Percentiles rank a stretch among this genome's conserved stretches.
Conservation (phyloP, 2,797 vertebrate species). For the Macrochelys suwanniensis region DNA sequence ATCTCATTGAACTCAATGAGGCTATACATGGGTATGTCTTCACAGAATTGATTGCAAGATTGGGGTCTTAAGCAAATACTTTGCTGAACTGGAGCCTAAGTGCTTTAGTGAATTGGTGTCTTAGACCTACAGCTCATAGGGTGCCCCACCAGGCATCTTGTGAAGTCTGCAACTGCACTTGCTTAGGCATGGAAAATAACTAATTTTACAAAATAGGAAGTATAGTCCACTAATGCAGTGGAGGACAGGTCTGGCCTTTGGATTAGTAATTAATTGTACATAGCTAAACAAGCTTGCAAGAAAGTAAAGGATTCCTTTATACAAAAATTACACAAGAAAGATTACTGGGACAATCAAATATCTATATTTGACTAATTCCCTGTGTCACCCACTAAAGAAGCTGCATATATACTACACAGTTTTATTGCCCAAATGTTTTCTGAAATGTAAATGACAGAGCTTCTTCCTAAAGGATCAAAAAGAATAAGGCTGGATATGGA, state of each 20-base stretch:
- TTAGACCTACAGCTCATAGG: not conserved
- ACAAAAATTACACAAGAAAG: constrained; percentile 20
- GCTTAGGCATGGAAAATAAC: not conserved
- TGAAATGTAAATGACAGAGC: constrained; percentile 29
- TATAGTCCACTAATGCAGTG: constrained; percentile 9
- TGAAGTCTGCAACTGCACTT: constrained; percentile 33
- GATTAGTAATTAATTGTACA: constrained; percentile 55
- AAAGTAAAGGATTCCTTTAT: not conserved
- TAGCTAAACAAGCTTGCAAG: constrained; percentile 47
- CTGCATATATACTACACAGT: not conserved
- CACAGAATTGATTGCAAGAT: not conserved
- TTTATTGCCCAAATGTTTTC: constrained; percentile 66
- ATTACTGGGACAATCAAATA: constrained; percentile 27
- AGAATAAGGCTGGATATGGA: not conserved
- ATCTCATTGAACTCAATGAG: not conserved
- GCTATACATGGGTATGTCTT: fast-evolving
- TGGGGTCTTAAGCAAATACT: not conserved
- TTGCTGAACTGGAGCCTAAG: not conserved
- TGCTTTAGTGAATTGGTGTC: not conserved
- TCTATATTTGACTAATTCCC: constrained; percentile 37
- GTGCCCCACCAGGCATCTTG: not conserved
- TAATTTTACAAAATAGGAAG: constrained; percentile 29
- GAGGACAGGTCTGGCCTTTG: not conserved
- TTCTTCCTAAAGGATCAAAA: not conserved
- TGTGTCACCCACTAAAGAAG: constrained; percentile 52